Evolutionary conservation across 2,888 invertebrate genomes (phyloP), one percentile per base, ranked within the genome.

Genomic region (Nematopogon swammerdamellus): DNA sequence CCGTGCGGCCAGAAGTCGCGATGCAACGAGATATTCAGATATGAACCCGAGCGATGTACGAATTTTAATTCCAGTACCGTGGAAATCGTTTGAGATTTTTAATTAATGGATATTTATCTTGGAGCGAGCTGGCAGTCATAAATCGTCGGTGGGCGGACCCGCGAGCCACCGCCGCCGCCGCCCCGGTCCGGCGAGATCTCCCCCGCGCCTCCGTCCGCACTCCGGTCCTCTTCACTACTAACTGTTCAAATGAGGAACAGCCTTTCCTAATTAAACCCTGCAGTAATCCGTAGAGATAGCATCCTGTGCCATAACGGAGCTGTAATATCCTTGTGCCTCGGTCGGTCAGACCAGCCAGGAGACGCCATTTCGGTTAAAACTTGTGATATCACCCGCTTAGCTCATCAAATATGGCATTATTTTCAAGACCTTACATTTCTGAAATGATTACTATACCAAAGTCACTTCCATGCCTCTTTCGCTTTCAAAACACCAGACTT

Each of bases 71-170:
- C 50, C 50, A 36, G 48, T 48, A 45, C 48, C 50, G 20, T 45
- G 51, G 48, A 51, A 55, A 56, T 55, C 57, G 53, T 54, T 68
- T 68, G 70, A 51, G 52, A 54, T 68, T 77, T 76, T 77, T 72
- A 79, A 79, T 79, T 76, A 79, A 76, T 76, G 74, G 68, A 71
- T 73, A 68, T 72, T 76, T 79, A 75, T 75, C 75, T 76, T 62
- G 60, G 55, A 68, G 71, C 72, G 62, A 65, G 63, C 64, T 58
- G 47, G 52, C 44, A 58, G 68, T 63, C 63, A 76, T 80, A 80
- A 80, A 79, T 79, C 72, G 68, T 63, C 51, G 55, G 60, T 65
- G 75, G 77, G 80, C 76, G 77, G 36, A 36, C 36, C 36, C 36
- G 11, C 11, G 11, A 36, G 36, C 36, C 36, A 14, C 36, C 36